A percentile compares a stretch with the other conserved stretches of the same genome.
Evolutionary conservation across 2,888 invertebrate species (phyloP).

Genomic region (Netelia inedita): DNA sequence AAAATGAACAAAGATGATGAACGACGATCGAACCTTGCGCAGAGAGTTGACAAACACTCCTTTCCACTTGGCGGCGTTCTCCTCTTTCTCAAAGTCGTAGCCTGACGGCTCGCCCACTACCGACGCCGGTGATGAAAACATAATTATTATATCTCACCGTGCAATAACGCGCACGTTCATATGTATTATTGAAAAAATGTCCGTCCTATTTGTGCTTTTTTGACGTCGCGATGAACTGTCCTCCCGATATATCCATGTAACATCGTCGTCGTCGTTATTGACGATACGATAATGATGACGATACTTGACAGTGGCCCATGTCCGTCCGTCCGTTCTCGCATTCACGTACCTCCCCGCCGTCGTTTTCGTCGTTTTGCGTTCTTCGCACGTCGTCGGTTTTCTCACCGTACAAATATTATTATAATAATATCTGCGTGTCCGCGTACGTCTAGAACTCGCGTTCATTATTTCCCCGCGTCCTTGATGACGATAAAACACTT

Average conservation of each 20-base stretch:
- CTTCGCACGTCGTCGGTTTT: conserved; percentile 25
- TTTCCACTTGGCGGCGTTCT: conserved; percentile 96
- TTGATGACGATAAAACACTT: conserved; percentile 37
- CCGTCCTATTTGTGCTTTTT: conserved; percentile 25
- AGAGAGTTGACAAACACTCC: conserved; percentile 95
- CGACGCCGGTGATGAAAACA: conserved; percentile 85
- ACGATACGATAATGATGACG: conserved; percentile 5
- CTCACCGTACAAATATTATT: conserved; percentile 57
- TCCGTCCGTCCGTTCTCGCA: conserved; percentile 38
- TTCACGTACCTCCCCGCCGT: conserved; percentile 1
- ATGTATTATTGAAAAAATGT: conserved; percentile 35
- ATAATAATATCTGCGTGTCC: conserved; percentile 56
- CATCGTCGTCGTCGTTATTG: conserved; percentile 51
- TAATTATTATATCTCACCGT: conserved; percentile 67
- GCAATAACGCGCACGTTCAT: conserved; percentile 18
- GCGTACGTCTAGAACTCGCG: conserved; percentile 53
- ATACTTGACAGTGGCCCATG: conserved; percentile 41
- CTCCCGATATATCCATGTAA: conserved; percentile 17
- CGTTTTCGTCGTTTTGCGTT: conserved; percentile 18
- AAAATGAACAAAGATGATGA: conserved; percentile 13
- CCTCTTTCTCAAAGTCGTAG: conserved; percentile 95
- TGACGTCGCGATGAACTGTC: conserved; percentile 20
- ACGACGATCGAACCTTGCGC: conserved; percentile 90
- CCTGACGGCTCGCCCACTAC: conserved; percentile 86
- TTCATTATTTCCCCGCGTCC: conserved; percentile 58